A percentile compares a stretch with the other conserved stretches of the same genome.
These are phyloP conservation scores for Osmerus mordax DNA, from an alignment of 2,113 vertebrate species.

Conservation along the genomic window DNA sequence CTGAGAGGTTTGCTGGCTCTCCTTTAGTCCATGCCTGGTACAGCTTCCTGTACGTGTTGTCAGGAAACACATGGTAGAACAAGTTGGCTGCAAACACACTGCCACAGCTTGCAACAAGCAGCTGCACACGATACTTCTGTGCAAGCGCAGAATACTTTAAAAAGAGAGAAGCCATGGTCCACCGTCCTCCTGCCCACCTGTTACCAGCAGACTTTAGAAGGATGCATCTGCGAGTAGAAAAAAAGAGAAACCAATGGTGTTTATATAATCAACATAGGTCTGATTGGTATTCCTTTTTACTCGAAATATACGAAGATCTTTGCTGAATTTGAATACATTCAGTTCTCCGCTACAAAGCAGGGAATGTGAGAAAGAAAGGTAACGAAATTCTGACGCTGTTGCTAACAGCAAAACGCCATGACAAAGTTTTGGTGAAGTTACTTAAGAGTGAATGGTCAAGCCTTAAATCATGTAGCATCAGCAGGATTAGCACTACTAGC, in stretches of 20 bases:
- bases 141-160: conserved; percentile 69
- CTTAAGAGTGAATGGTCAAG: too few species aligned
- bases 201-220: conserved; percentile 19
- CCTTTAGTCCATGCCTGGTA: conserved; percentile 86
- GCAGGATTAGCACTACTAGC: too few species aligned
- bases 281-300: too few species aligned
- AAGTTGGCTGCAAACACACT: conserved; percentile 80
- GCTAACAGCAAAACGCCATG: too few species aligned
- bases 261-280: not conserved
- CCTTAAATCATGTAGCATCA: too few species aligned
- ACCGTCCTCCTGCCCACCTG: not conserved
- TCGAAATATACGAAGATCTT: too few species aligned
- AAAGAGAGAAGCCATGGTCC: conserved; percentile 73
- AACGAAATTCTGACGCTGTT: too few species aligned
- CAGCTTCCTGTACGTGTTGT: conserved; percentile 72
- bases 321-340: too few species aligned
- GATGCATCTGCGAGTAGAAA: conserved; percentile 32
- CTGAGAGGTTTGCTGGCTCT: conserved; percentile 68
- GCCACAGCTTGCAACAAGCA: conserved; percentile 76
- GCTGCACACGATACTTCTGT: conserved; percentile 76
- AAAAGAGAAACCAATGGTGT: not conserved
- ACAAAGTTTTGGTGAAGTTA: too few species aligned
- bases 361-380: not conserved
- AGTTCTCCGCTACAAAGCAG: too few species aligned
- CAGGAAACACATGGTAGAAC: conserved; percentile 80